phyloP scores from a whole-genome alignment of 53 echinoderm and acorn worm species.

The Temnopleurus reevesii region DNA sequence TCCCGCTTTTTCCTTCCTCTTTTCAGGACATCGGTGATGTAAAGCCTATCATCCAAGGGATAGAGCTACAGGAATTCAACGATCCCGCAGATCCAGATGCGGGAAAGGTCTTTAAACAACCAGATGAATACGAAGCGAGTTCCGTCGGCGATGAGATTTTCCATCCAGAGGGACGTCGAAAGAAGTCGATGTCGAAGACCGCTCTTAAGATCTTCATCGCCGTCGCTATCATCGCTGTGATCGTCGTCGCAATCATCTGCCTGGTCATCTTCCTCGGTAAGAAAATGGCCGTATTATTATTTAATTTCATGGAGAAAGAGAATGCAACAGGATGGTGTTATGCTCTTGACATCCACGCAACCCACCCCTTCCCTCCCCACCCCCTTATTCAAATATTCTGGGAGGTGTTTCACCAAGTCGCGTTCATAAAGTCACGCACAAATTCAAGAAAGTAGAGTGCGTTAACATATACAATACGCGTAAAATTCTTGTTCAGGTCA shows the following conservation, averaged over 20 bases:
- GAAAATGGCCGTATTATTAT: no score
- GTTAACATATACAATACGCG: no score
- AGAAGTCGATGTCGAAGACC: neutral
- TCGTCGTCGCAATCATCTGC: conserved; percentile 21
- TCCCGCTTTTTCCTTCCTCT: no score
- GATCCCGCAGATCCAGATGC: neutral
- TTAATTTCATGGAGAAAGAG: no score
- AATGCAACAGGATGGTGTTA: no score
- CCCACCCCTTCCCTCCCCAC: no score
- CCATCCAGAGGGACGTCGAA: neutral
- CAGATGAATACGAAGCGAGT: neutral
- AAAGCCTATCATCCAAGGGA: neutral
- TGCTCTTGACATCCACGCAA: no score
- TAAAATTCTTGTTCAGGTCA: no score
- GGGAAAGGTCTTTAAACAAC: neutral
- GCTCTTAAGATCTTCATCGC: conserved; percentile 1
- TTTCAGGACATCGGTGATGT: conserved; percentile 37
- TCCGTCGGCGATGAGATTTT: neutral
- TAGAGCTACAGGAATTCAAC: neutral
- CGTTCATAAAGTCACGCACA: no score
- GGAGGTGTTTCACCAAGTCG: no score
- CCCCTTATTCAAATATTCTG: no score
- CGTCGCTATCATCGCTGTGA: neutral
- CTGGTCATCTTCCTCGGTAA: conserved; percentile 33
- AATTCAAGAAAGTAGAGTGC: no score